Base-by-base conservation (phyloP, 2,888 invertebrate genomes). In the Leptopilina drosophilae region DNA sequence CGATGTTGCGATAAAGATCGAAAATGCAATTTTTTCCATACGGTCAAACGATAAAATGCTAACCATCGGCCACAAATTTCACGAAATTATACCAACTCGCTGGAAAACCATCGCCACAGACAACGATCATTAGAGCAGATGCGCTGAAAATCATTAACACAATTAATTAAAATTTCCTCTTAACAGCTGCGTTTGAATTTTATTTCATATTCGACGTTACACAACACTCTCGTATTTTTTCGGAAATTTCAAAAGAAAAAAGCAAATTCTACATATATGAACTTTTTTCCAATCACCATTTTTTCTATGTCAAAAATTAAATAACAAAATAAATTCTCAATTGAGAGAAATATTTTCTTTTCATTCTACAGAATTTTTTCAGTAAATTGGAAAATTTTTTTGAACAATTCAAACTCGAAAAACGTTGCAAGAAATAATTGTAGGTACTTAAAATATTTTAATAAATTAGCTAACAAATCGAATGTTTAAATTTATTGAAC, bases 61-160 rank as follows among this genome's bases (percentile, higher is more conserved):
- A 73, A 56, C 73, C 42, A 62, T 42, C 26, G 69, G 69, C 67
- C 64, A 62, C 53, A 66, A 78, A 78, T 78, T 62, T 78, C 26
- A 14, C 67, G 59, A 69, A 49, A 69, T 78, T 78, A 78, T 64
- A 67, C 42, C 62, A 78, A 78, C 79, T 67, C 64, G 20, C 59
- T 46, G 56, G 14, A 66, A 56, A 76, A 49, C 69, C 67, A 66
- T 73, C 65, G 78, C 82, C 81, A 81, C 82, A 81, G 53, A 69
- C 73, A 81, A 65, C 77, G 84, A 87, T 87, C 86, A 84, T 87
- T 85, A 87, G 86, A 82, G 84, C 76, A 82, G 83, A 83, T 85
- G 82, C 79, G 80, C 80, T 76, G 83, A 78, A 84, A 87, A 87
- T 87, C 85, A 85, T 86, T 87, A 85, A 84, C 81, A 82, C 82